Percentiles rank a stretch among this genome's conserved stretches.
Evolutionary conservation across 2,113 vertebrate genomes (phyloP).

Genomic region (Oryzias woworae): DNA sequence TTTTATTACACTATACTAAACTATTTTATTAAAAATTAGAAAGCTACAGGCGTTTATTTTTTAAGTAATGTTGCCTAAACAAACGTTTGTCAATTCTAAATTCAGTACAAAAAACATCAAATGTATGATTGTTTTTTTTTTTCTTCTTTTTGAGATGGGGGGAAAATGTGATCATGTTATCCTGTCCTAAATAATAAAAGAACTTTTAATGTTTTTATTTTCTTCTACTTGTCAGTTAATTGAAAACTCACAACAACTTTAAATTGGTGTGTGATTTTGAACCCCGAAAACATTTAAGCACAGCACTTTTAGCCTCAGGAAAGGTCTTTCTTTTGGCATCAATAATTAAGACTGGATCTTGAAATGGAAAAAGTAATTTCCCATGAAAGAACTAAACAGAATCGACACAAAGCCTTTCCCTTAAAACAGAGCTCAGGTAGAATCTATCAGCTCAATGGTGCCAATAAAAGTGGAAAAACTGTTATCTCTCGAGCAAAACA

Average conservation of each 20-base stretch:
- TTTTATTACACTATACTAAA: no score
- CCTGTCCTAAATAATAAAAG: no score
- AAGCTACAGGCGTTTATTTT: no score
- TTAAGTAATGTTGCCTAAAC: no score
- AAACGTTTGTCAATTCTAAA: no score
- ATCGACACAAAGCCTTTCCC: conserved; percentile 58
- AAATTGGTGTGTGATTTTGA: conserved; percentile 48
- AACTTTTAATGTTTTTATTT: neutral
- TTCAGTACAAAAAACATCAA: no score
- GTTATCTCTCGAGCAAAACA: conserved; percentile 69
- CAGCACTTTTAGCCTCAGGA: conserved; percentile 45
- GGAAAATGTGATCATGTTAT: no score
- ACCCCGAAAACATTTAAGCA: conserved; percentile 47
- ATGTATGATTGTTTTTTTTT: no score
- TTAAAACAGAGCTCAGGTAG: conserved; percentile 59
- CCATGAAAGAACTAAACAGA: conserved; percentile 60
- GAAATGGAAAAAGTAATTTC: conserved; percentile 71
- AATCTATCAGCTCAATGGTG: conserved; percentile 63
- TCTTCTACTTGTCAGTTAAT: conserved; percentile 33
- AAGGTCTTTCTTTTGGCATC: conserved; percentile 55
- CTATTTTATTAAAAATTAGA: no score
- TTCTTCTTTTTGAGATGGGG: no score
- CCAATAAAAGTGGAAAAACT: conserved; percentile 67
- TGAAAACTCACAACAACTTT: conserved; percentile 29
- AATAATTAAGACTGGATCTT: conserved; percentile 72